Percentiles rank a stretch among this genome's conserved stretches.
Evolutionary conservation across 2,113 vertebrate genomes (phyloP).

Genomic region (Lynx canadensis): DNA sequence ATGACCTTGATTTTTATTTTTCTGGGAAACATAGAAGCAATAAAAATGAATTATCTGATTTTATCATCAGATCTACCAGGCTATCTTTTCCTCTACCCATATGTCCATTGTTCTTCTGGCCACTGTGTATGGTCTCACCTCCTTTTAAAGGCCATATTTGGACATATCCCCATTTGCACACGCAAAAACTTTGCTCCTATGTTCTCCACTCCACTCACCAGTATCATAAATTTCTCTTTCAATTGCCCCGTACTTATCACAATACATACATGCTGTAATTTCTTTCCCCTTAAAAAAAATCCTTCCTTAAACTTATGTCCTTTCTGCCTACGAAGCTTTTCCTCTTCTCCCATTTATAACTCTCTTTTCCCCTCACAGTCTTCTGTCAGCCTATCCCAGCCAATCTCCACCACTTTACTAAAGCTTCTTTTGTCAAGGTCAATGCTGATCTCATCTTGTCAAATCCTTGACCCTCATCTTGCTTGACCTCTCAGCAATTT

Average conservation of each 20-base stretch:
- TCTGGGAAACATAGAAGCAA: background rate
- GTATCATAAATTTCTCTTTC: conserved; percentile 1
- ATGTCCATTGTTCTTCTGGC: background rate
- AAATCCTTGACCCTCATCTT: background rate
- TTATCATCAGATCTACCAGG: background rate
- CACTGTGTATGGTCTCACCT: background rate
- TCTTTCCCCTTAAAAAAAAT: background rate
- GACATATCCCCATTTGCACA: background rate
- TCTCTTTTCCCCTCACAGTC: background rate
- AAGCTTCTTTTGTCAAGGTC: background rate
- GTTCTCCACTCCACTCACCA: background rate
- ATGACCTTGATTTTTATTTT: background rate
- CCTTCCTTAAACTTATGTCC: background rate
- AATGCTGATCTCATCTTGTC: background rate
- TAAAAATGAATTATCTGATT: background rate
- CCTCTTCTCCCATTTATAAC: background rate
- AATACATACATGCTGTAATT: background rate
- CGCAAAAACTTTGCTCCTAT: background rate
- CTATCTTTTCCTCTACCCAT: background rate
- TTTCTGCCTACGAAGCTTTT: background rate
- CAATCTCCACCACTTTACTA: background rate
- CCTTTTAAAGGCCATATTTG: background rate
- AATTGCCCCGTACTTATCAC: background rate
- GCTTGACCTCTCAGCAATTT: background rate
- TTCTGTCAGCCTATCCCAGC: background rate